Conservation (phyloP, 2,888 invertebrate genomes). For the Seira sanloemensis region DNA sequence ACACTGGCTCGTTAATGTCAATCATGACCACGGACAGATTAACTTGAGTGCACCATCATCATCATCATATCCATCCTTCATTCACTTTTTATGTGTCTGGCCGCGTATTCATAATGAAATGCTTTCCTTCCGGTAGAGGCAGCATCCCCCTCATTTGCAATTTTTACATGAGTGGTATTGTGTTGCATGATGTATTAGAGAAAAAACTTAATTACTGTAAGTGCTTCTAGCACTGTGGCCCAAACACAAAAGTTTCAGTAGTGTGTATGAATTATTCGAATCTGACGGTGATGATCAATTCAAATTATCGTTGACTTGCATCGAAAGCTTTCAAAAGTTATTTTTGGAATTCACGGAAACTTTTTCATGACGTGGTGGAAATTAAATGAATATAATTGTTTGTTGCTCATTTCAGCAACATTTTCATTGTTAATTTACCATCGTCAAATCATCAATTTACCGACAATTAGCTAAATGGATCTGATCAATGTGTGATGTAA, state of each 20-base stretch:
- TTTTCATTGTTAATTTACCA: too few species aligned
- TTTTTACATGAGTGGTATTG: neutral
- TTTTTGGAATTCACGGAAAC: too few species aligned
- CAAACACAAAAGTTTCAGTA: too few species aligned
- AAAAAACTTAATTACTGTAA: neutral
- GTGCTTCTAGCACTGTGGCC: neutral
- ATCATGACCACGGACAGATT: neutral
- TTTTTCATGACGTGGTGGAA: too few species aligned
- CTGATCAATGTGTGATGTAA: too few species aligned
- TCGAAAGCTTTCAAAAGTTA: too few species aligned
- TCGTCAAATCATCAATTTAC: too few species aligned
- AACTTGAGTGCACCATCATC: neutral
- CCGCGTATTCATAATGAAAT: neutral
- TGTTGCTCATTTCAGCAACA: too few species aligned
- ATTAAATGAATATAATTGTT: too few species aligned
- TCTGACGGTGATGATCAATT: neutral
- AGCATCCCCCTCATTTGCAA: neutral
- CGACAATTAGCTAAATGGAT: too few species aligned
- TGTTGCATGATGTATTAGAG: neutral
- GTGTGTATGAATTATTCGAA: neutral
- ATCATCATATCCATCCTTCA: neutral
- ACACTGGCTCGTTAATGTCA: neutral
- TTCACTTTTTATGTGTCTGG: neutral
- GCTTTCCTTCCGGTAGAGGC: neutral
- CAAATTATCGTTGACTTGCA: too few species aligned